Evolutionary conservation across 2,797 vertebrate genomes (phyloP).

Genomic region (Macropus fuliginosus): DNA sequence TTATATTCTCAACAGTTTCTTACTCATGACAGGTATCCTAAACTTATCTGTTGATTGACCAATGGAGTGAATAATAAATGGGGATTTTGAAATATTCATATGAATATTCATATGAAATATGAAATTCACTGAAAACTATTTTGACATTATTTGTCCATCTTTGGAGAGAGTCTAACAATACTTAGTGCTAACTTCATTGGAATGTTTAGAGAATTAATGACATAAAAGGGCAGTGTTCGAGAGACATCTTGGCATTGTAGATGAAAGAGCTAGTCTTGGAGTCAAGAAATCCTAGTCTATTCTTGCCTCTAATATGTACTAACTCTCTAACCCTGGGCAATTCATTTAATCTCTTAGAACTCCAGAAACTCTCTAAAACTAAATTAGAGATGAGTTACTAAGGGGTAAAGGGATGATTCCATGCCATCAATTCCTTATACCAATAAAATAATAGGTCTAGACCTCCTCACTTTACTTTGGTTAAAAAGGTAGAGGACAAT

Average conservation of each 20-base stretch:
- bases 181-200: background rate
- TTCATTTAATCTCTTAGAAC: background rate
- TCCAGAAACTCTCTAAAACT: background rate
- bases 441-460: background rate
- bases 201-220: slow-evolving; percentile 40
- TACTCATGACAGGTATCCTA: background rate
- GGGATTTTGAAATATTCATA: slow-evolving; percentile 32
- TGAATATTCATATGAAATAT: slow-evolving; percentile 26
- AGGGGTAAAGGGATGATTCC: background rate
- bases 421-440: background rate
- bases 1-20: background rate
- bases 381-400: background rate
- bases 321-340: background rate
- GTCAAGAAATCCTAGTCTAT: background rate
- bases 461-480: background rate
- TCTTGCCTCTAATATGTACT: background rate
- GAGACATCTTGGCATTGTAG: background rate
- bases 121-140: slow-evolving; percentile 4
- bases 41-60: background rate
- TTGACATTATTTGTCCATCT: background rate
- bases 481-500: background rate
- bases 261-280: background rate
- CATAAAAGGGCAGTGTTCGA: background rate
- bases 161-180: background rate
- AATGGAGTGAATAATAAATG: background rate